Percentiles rank a stretch among this genome's conserved stretches.
Conservation (phyloP, 1,140 invertebrate species). For the Bombus ignitus region DNA sequence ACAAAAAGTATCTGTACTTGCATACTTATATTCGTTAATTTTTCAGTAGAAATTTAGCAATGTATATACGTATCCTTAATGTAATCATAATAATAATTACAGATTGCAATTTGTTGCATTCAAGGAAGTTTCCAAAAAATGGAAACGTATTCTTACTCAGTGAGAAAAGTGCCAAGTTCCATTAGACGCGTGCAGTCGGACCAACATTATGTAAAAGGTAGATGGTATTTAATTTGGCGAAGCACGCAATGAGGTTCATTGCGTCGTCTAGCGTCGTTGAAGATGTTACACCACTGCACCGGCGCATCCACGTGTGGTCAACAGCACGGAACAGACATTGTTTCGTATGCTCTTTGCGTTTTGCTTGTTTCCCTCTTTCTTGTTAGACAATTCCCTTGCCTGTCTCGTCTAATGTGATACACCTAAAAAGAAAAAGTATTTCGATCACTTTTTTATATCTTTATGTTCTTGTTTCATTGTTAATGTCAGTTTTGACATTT, state of each 20-base stretch:
- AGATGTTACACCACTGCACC: conserved; percentile 37
- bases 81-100: neutral
- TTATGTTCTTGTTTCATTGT: neutral
- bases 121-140: neutral
- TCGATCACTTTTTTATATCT: neutral
- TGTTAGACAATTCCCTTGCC: neutral
- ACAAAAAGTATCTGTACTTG: neutral
- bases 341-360: neutral
- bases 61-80: neutral
- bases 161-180: conserved; percentile 1
- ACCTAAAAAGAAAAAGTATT: no score
- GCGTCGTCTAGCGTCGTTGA: conserved; percentile 48
- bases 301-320: conserved; percentile 45
- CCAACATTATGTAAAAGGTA: conserved; percentile 32
- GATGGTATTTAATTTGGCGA: conserved; percentile 59
- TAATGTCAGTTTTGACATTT: neutral
- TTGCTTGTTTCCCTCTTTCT: neutral
- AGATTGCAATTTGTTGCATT: neutral
- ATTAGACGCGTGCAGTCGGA: neutral
- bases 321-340: conserved; percentile 58
- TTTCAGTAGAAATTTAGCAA: no score
- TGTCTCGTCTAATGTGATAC: neutral
- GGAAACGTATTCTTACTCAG: no score
- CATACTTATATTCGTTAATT: no score
- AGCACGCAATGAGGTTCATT: conserved; percentile 55